A percentile compares a stretch with the other conserved stretches of the same genome.
phyloP scores from a whole-genome alignment of 1,140 invertebrate species.

The Doryteuthis pealeii region DNA sequence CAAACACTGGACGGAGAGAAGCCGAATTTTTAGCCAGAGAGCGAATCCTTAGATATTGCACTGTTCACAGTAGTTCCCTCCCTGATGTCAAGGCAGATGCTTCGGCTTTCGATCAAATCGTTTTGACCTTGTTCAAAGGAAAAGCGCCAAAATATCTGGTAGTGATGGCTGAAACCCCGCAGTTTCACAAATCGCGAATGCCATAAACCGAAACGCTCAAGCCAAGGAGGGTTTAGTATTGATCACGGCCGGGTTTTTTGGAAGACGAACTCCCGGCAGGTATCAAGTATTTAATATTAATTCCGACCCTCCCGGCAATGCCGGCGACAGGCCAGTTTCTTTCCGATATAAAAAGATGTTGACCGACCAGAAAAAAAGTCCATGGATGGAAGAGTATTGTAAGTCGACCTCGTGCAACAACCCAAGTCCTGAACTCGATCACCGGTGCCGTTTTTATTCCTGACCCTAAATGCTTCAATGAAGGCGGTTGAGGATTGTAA shows the following conservation, averaged over 20 bases:
- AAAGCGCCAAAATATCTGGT: background rate
- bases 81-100: slow-evolving; percentile 1
- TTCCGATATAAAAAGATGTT: background rate
- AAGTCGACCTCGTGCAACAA: background rate
- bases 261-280: too few species aligned
- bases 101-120: too few species aligned
- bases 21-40: slow-evolving; percentile 31
- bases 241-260: background rate
- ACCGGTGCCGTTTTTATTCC: slow-evolving; percentile 32
- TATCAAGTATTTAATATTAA: too few species aligned
- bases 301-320: background rate
- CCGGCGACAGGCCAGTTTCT: background rate
- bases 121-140: too few species aligned
- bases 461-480: slow-evolving; percentile 40
- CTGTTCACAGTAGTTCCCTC: slow-evolving; percentile 22
- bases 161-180: background rate
- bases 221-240: background rate
- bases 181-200: background rate
- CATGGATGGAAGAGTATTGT: background rate
- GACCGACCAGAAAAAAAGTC: background rate
- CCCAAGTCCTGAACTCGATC: background rate
- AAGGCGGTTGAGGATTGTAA: slow-evolving; percentile 23
- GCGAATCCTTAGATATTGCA: slow-evolving; percentile 31
- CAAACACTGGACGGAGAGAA: slow-evolving; percentile 33
- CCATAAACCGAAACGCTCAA: background rate